Base-by-base conservation (phyloP, 2,888 invertebrate species). In the Phaedon cochleariae region DNA sequence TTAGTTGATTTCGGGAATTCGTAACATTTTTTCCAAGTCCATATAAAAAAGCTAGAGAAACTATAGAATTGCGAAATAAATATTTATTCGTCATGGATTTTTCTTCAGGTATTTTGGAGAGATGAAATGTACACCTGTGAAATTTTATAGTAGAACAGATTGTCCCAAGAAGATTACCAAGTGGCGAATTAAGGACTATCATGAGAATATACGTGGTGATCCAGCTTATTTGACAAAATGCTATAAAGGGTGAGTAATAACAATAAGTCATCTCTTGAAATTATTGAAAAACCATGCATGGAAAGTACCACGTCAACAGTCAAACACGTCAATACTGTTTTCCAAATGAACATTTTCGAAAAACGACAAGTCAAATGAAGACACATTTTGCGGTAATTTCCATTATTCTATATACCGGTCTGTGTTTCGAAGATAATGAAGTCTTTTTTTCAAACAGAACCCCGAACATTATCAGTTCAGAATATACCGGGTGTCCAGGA, bases 81-180 rank as follows among this genome's bases (percentile, higher is more conserved):
- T 46, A 46, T 17, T 17, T 17, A 21, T 12, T n/a, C 20, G 21
- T 20, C 10, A 2, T n/a, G 7, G 20, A n/a, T 26, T 21, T 41
- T 21, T n/a, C 21, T 41, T 55, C 41, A 7, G 15, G 49, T 26
- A 18, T 34, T 52, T 17, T 53, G 17, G 21, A 31, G 21, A 31
- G 59, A 80, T 80, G 80, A 79, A 80, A 71, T 80, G 81, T 67
- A 74, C 74, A 22, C 73, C 79, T 18, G 77, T 80, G 15, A 77
- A 76, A 65, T 59, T 81, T 57, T 62, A 69, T 21, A 73, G 69
- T 59, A 72, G 78, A 72, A 65, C 65, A 6, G 74, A 76, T 10
- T 66, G 67, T 54, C 60, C 58, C 17, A 63, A 65, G 63, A 21
- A 41, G 3, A 41, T 4, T 4, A 41, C 15, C 41, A 41, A n/a